Percentiles rank a stretch among this genome's conserved stretches.
Conservation (phyloP, 35 echinoderm and acorn worm species). For the Ptychodera flava region DNA sequence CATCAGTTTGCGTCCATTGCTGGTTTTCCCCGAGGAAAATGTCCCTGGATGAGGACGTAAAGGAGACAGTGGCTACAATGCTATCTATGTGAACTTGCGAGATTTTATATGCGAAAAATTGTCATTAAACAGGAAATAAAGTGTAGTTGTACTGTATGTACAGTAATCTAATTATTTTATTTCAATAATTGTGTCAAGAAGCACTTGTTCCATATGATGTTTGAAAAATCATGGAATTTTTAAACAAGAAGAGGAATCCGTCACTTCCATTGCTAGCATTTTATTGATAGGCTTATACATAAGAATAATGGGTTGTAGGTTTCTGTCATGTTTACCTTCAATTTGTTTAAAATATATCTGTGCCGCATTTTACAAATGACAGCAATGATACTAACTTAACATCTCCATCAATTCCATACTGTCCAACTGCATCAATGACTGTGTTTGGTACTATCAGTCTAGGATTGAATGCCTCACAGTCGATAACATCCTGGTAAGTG, state of each 20-base stretch:
- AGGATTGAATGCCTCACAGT: neutral
- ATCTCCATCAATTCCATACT: neutral
- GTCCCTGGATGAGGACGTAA: conserved; percentile 1
- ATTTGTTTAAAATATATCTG: neutral
- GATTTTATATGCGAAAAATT: no score
- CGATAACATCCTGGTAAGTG: neutral
- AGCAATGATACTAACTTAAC: neutral
- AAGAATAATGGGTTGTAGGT: neutral
- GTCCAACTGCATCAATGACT: conserved; percentile 21
- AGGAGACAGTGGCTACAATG: neutral
- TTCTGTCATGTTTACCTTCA: neutral
- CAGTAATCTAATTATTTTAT: neutral
- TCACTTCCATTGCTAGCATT: neutral
- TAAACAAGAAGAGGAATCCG: neutral
- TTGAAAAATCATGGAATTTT: neutral
- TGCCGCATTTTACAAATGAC: neutral
- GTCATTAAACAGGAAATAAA: no score
- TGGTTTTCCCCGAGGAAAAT: conserved; percentile 19
- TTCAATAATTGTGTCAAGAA: neutral
- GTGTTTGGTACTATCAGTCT: neutral
- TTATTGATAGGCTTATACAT: neutral
- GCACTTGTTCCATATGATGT: neutral
- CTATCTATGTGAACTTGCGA: no score
- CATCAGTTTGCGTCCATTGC: conserved; percentile 8
- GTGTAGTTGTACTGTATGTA: no score